Evolutionary conservation across 2,888 invertebrate species (phyloP), one percentile per base, ranked within the genome.

Genomic region (Parnassius glacialis): DNA sequence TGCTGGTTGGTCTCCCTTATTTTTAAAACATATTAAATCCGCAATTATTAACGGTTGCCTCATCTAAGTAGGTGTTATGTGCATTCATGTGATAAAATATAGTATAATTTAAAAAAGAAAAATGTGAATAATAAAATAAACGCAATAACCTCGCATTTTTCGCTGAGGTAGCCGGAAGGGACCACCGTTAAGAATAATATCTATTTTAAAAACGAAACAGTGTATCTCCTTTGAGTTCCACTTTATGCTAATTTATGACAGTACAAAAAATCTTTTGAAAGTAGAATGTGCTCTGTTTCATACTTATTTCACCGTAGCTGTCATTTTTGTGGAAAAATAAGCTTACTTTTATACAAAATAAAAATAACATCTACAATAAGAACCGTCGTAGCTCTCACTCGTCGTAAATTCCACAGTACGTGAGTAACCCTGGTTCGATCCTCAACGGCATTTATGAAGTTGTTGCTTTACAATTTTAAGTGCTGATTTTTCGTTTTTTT

Each of bases 231-330:
- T 59, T 51, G 50, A 45, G 51, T 56, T 61, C 16, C 51, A 44
- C 13, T 60, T 55, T 55, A 16, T 56, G 51, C 45, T 61, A 61
- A 55, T 61, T 55, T 56, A 59, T 10, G 59, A 59, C 16, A 48
- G 25, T 51, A 51, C 57, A n/a, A 45, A 45, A n/a, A 45, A 45
- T 45, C 12, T 11, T 45, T 11, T 45, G 45, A 45, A n/a, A n/a
- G 45, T 12, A n/a, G 12, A 45, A n/a, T 12, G 45, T 12, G 45
- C 7, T 11, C n/a, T n/a, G 12, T 45, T 45, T 16, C 10, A 10
- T 50, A 10, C 9, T 50, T 9, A 50, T 16, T 50, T 50, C 50
- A 20, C 13, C 3, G 50, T 50, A 50, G 16, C 50, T 45, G 45
- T n/a, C 7, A 10, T 43, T 43, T 10, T 43, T 43, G 43, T 43